A percentile compares a stretch with the other conserved stretches of the same genome.
phyloP scores from a whole-genome alignment of 1,140 invertebrate genomes.

The Drosophila santomea region DNA sequence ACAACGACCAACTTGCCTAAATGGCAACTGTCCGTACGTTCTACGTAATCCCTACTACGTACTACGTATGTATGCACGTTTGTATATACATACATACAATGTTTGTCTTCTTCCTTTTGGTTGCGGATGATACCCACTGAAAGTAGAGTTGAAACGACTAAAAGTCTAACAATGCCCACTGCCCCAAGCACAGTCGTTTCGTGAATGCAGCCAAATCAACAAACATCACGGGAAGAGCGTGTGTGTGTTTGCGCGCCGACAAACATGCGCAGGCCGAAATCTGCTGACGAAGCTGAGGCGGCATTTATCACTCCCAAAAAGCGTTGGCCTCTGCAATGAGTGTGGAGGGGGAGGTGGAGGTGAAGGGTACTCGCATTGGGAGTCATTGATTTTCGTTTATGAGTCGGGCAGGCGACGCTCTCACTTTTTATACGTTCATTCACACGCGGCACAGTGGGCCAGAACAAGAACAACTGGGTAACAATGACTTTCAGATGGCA shows the following conservation, averaged over 20 bases:
- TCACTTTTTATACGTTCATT: conserved; percentile 83
- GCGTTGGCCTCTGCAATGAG: conserved; percentile 1
- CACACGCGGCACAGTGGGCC: conserved; percentile 70
- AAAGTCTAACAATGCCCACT: conserved; percentile 42
- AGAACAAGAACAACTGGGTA: neutral
- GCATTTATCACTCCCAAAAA: conserved; percentile 48
- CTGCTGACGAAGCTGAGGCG: conserved; percentile 48
- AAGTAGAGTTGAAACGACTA: conserved; percentile 26
- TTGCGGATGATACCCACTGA: conserved; percentile 13
- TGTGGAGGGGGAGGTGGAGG: conserved; percentile 6
- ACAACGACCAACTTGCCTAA: conserved; percentile 4
- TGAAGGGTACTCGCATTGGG: conserved; percentile 55
- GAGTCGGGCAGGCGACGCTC: conserved; percentile 62
- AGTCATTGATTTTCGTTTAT: conserved; percentile 83
- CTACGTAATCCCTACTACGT: too few relatives aligned
- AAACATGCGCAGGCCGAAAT: conserved; percentile 45
- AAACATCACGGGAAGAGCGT: conserved; percentile 10
- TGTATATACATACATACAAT: conserved; percentile 12
- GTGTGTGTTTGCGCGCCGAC: conserved; percentile 12
- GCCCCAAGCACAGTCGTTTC: conserved; percentile 21
- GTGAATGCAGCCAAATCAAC: conserved; percentile 51
- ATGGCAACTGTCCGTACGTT: neutral
- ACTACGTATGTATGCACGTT: conserved; percentile 6
- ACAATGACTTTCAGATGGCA: too few relatives aligned
- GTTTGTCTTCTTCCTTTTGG: neutral